Evolutionary conservation across 92 coral and sea anemone genomes (phyloP), one percentile per base, ranked within the genome.

Genomic region (Palythoa grandis): DNA sequence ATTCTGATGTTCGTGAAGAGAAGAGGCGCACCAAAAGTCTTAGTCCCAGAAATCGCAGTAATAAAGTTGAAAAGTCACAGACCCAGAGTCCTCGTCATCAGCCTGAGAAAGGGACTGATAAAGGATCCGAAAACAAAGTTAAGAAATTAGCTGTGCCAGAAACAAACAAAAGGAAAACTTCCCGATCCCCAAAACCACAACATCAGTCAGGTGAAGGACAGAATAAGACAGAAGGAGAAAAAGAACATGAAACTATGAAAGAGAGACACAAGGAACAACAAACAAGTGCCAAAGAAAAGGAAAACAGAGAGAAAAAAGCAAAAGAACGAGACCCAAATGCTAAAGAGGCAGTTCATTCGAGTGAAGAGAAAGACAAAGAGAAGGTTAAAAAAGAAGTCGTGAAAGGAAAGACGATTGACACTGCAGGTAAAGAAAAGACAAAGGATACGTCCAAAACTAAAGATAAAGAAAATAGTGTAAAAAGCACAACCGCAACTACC

Each of bases 111-210:
- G 68, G 48, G 22, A 25, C 85, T 20, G 91, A 88, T 7, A 91
- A 91, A 70, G 89, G 76, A 22, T 5, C 61, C 0, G 87, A 82
- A 70, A 91, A 74, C 58, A 80, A 86, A 56, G 92, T 85, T 60
- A 88, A 88, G 75, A 80, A 88, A 71, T 78, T 91, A 12, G 65
- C 88, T 6, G 82, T 88, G 5, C 77, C 89, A 60, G 92, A 86
- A 52, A 58, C 39, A 14, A 90, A 91, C 43, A 91, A 74, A 35
- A 90, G 87, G 54, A 88, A 87, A 74, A 84, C 79, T 5, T 88
- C 89, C n/a, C 85, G 89, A 24, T 91, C 94, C 15, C 94, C 94
- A 35, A 91, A 91, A 82, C 85, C 61, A 20, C 74, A 24, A 22
- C 58, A 80, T 52, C 85, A 74, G 9, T 86, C 87, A 6, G 87